Base-by-base conservation (phyloP, 2,888 invertebrate genomes). In the Callimorpha dominula region DNA sequence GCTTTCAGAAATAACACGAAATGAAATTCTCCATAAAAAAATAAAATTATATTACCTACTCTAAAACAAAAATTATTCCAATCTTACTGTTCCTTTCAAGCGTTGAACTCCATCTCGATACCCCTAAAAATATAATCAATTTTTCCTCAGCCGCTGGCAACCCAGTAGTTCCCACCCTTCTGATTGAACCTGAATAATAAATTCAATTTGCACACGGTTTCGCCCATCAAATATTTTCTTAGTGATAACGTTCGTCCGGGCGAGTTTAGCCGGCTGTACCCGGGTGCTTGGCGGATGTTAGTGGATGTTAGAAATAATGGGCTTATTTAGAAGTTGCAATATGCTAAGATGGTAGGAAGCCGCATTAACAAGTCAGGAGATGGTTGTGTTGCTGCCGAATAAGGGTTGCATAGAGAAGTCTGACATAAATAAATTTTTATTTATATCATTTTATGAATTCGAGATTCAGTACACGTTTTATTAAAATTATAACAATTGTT, bases 321-420 rank as follows among this genome's bases (percentile, higher is more conserved):
- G 75, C 93, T 93, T 95, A 94, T 95, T 95, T 95, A 94, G 93
- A 92, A 88, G 90, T 93, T 93, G 95, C 95, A 95, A 95, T 95
- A 95, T 95, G 95, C 95, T 95, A 95, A 95, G 95, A 95, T 93
- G 94, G 95, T 93, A 94, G 93, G 93, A 93, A 91, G 92, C 86
- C 88, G 92, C 93, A 95, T 95, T 95, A 95, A 95, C 94, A 94
- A 95, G 95, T 95, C 95, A 95, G 90, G 90, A 94, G 95, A 94
- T 94, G 93, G 93, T 90, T 90, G 92, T 90, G 90, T 91, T 86
- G 88, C 85, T 85, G 80, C 75, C 82, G 89, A 81, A 78, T 77
- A 85, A 76, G 9, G 78, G 52, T 65, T 42, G 64, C 1, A 81
- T 90, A 81, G 94, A 95, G 91, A 72, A 67, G 83, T 9, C 14